phyloP scores from a whole-genome alignment of 2,888 invertebrate genomes.

The Quadroppia sp. region DNA sequence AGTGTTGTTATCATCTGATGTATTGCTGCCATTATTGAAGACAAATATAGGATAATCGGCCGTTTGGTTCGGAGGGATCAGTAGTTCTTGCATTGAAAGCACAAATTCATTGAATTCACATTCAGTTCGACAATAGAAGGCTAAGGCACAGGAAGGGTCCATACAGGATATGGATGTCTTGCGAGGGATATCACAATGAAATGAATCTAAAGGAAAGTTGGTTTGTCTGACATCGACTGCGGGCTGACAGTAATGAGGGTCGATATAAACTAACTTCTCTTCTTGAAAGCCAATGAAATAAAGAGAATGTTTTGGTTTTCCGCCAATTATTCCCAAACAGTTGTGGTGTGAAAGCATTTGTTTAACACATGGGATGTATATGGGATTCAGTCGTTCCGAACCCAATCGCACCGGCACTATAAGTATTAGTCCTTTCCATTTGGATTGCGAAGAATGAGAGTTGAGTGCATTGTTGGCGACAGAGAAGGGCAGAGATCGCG shows the following conservation, averaged over 20 bases:
- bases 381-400: conserved; percentile 76
- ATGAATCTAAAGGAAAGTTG: conserved; percentile 68
- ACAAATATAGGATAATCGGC: conserved; percentile 78
- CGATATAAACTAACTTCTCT: conserved; percentile 82
- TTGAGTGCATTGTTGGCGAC: conserved; percentile 5
- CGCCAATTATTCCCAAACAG: conserved; percentile 88
- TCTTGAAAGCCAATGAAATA: conserved; percentile 86
- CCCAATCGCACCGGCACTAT: conserved; percentile 81
- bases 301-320: conserved; percentile 83
- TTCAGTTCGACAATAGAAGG: conserved; percentile 75
- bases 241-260: conserved; percentile 92
- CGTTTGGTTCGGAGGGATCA: conserved; percentile 56
- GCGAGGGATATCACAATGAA: conserved; percentile 79
- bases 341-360: conserved; percentile 67
- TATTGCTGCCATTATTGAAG: conserved; percentile 63
- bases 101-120: conserved; percentile 72
- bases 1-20: background rate
- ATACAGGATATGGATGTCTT: conserved; percentile 78
- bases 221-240: conserved; percentile 76
- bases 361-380: conserved; percentile 77
- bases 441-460: conserved; percentile 6
- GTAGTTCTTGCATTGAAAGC: conserved; percentile 61
- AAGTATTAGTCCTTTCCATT: conserved; percentile 73
- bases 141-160: conserved; percentile 88
- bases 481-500: conserved; percentile 10